phyloP scores from a whole-genome alignment of 1,140 invertebrate species.

The Temnothorax longispinosus region DNA sequence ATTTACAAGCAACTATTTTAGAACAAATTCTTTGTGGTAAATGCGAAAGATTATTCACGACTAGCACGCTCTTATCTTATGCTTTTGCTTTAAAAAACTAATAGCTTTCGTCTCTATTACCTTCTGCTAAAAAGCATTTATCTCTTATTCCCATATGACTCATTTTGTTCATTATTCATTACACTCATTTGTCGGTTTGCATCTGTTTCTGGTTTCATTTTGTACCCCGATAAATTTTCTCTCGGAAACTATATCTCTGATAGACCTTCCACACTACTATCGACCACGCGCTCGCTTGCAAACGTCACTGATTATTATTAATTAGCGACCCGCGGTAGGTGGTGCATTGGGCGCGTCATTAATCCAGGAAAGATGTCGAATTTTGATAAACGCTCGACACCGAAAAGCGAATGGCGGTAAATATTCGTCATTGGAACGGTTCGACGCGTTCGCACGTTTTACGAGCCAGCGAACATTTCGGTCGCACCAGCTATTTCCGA shows the following conservation, averaged over 20 bases:
- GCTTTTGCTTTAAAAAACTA: slow-evolving; percentile 15
- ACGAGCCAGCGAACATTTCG: slow-evolving; percentile 73
- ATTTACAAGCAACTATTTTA: slow-evolving; percentile 6
- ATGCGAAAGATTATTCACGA: slow-evolving; percentile 4
- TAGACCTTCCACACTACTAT: background rate
- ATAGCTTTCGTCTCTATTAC: background rate
- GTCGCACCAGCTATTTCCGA: slow-evolving; percentile 50
- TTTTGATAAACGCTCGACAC: slow-evolving; percentile 73
- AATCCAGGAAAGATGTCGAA: slow-evolving; percentile 58
- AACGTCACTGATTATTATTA: slow-evolving; percentile 50
- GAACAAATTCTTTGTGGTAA: slow-evolving; percentile 1
- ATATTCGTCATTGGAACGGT: slow-evolving; percentile 75
- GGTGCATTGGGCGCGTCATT: background rate
- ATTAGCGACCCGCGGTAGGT: background rate
- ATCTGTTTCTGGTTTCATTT: slow-evolving; percentile 35
- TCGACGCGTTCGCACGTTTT: slow-evolving; percentile 74
- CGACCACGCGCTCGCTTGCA: slow-evolving; percentile 1
- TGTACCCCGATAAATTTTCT: slow-evolving; percentile 40
- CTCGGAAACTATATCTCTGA: slow-evolving; percentile 14
- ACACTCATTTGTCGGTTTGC: slow-evolving; percentile 39
- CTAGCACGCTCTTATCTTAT: background rate
- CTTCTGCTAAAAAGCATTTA: slow-evolving; percentile 10
- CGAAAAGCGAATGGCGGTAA: slow-evolving; percentile 69
- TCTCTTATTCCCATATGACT: slow-evolving; percentile 15
- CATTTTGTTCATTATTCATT: slow-evolving; percentile 33